phyloP scores from a whole-genome alignment of 2,113 vertebrate genomes.

The Balaenoptera acutorostrata region DNA sequence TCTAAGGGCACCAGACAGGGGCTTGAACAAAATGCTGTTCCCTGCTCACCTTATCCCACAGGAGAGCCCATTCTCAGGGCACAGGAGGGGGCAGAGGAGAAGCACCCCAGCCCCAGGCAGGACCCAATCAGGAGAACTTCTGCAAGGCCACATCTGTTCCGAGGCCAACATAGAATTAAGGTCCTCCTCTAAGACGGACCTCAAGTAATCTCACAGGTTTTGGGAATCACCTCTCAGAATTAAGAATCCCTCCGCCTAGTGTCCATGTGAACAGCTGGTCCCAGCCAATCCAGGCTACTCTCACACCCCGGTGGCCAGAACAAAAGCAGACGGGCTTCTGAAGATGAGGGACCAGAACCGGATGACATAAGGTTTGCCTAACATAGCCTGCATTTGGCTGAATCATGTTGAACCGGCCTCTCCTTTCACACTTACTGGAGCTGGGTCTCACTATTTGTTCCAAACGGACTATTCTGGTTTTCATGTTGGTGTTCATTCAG shows the following conservation, averaged over 20 bases:
- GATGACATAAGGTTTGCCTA: background rate
- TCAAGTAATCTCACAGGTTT: background rate
- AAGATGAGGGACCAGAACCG: background rate
- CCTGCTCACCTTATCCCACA: background rate
- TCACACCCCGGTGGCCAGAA: background rate
- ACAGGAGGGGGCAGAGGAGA: background rate
- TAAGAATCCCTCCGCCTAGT: background rate
- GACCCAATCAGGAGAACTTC: background rate
- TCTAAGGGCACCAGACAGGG: background rate
- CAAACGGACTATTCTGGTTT: background rate
- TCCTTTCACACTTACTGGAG: conserved; percentile 66
- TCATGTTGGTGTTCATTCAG: conserved; percentile 64
- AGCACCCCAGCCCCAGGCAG: background rate
- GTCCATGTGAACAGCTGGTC: background rate
- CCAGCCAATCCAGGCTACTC: background rate
- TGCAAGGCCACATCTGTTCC: background rate
- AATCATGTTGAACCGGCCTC: background rate
- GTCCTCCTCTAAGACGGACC: background rate
- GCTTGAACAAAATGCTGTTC: background rate
- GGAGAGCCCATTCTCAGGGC: background rate
- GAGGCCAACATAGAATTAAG: background rate
- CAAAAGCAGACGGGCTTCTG: background rate
- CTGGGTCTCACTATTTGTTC: background rate
- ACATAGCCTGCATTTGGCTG: background rate
- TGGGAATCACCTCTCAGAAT: background rate